These are phyloP conservation scores for Mesoclemmys tuberculata DNA, from an alignment of 2,113 vertebrate genomes.

Conservation along the genomic window DNA sequence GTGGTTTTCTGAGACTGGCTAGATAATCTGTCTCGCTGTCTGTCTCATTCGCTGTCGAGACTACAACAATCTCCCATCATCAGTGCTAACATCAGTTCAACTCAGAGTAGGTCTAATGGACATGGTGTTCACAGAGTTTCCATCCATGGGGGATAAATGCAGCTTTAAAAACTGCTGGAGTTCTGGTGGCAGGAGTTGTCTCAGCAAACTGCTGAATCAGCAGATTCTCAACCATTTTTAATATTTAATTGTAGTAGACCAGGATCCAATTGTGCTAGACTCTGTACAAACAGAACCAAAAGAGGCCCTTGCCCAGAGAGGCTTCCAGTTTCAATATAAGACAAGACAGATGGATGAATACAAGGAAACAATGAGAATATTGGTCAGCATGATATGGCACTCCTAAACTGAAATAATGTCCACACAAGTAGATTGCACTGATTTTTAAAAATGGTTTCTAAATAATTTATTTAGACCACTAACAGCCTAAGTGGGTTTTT, in stretches of 20 bases:
- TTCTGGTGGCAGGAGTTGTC: neutral
- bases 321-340: neutral
- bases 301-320: neutral
- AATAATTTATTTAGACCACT: slow-evolving; percentile 46
- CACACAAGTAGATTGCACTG: slow-evolving; percentile 42
- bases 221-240: neutral
- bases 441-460: neutral
- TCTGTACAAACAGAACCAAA: neutral
- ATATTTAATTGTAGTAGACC: neutral
- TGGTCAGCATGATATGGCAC: neutral
- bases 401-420: neutral
- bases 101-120: fast-evolving
- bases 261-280: neutral
- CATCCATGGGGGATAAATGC: neutral
- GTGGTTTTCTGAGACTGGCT: neutral
- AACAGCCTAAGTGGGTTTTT: neutral
- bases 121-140: neutral
- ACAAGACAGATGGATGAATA: neutral
- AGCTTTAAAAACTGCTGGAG: neutral
- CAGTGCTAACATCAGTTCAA: neutral
- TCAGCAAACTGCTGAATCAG: neutral
- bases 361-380: neutral
- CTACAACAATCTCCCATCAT: neutral
- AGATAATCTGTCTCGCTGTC: neutral
- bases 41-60: neutral